Percentiles rank a stretch among this genome's conserved stretches.
Conservation (phyloP, 2,113 vertebrate genomes). For the Melanocharis versteri region DNA sequence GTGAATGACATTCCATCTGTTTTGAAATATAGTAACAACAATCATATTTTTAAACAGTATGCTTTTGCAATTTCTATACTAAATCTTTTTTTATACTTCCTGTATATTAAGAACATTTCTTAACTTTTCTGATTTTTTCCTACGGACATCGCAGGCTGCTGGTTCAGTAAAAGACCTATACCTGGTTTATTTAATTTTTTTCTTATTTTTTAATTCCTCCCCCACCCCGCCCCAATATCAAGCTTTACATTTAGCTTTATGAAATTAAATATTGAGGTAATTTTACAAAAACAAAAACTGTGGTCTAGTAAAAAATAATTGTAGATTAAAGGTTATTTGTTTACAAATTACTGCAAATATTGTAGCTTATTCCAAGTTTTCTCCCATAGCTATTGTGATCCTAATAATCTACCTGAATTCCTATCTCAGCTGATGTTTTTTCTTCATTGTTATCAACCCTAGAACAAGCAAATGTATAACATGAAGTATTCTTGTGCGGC, state of each 20-base stretch:
- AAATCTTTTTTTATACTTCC: neutral
- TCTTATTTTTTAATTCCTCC: accelerated
- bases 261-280: neutral
- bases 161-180: neutral
- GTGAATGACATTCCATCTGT: neutral
- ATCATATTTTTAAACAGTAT: neutral
- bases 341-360: neutral
- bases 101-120: neutral
- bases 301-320: neutral
- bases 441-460: neutral
- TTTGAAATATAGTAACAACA: neutral
- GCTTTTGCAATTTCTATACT: neutral
- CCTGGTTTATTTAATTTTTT: neutral
- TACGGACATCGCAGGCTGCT: neutral
- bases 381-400: neutral
- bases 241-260: neutral
- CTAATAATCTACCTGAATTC: neutral
- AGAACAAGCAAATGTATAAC: neutral
- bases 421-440: neutral
- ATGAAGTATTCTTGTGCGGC: neutral
- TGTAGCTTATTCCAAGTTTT: neutral
- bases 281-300: neutral
- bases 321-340: neutral
- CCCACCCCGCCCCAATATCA: neutral
- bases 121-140: neutral